A percentile compares a stretch with the other conserved stretches of the same genome.
Evolutionary conservation across 2,113 vertebrate species (phyloP).

Genomic region (Chascanopsetta lugubris): DNA sequence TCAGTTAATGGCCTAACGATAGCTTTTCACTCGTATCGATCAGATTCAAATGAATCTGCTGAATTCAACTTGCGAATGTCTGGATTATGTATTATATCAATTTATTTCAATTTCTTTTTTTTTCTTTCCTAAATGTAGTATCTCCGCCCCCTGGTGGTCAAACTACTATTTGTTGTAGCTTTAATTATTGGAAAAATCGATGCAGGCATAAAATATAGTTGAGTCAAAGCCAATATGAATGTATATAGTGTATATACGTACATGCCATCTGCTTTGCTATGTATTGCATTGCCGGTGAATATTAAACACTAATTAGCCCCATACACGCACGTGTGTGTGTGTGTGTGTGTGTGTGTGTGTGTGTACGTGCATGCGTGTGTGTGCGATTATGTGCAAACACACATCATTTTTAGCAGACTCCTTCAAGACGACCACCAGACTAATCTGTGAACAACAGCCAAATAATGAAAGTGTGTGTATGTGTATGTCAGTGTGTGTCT

Average conservation of each 20-base stretch:
- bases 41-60: too few species aligned
- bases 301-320: too few species aligned
- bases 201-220: neutral
- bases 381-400: slow-evolving; percentile 21
- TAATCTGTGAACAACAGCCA: slow-evolving; percentile 5
- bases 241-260: too few species aligned
- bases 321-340: neutral
- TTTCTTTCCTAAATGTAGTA: too few species aligned
- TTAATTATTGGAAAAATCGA: neutral
- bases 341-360: too few species aligned
- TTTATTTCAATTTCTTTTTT: too few species aligned
- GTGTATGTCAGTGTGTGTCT: slow-evolving; percentile 4
- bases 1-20: too few species aligned
- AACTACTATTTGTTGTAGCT: neutral
- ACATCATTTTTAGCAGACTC: neutral
- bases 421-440: neutral
- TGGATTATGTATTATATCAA: too few species aligned
- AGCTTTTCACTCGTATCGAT: too few species aligned
- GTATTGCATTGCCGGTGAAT: neutral
- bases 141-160: neutral
- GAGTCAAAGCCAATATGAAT: neutral
- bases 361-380: too few species aligned
- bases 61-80: too few species aligned
- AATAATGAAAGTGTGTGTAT: slow-evolving; percentile 9
- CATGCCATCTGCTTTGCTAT: neutral